These are phyloP conservation scores for Aspidapion aeneum DNA, from an alignment of 2,888 invertebrate species.

Conservation along the genomic window DNA sequence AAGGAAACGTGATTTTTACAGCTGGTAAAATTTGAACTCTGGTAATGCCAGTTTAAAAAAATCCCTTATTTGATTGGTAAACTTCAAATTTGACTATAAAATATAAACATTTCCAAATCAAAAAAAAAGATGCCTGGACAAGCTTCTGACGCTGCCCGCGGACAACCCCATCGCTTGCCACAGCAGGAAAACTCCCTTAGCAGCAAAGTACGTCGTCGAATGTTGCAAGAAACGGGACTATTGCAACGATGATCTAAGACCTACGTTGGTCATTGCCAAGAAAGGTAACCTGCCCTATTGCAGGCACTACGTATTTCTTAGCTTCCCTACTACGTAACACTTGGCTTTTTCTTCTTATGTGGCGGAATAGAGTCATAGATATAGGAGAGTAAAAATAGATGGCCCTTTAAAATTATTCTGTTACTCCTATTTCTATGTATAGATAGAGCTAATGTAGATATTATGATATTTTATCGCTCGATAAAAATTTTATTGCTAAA, in stretches of 20 bases:
- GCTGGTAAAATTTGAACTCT: neutral
- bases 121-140: constrained; percentile 67
- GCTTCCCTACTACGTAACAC: too few relatives aligned
- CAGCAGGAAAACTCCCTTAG: constrained; percentile 64
- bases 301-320: neutral
- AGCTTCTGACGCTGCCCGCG: constrained; percentile 68
- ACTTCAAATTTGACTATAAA: neutral
- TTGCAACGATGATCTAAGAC: constrained; percentile 71
- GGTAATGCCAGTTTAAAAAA: neutral
- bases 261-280: constrained; percentile 54
- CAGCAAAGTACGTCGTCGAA: constrained; percentile 73
- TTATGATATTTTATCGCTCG: too few relatives aligned
- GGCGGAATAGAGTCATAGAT: too few relatives aligned
- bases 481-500: too few relatives aligned
- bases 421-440: too few relatives aligned
- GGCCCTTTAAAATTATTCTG: too few relatives aligned
- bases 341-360: neutral
- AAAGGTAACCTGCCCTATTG: constrained; percentile 24
- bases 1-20: too few relatives aligned
- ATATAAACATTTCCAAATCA: too few relatives aligned
- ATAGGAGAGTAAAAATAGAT: too few relatives aligned
- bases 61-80: neutral
- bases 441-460: too few relatives aligned
- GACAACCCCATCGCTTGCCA: constrained; percentile 82
- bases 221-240: constrained; percentile 74